A percentile compares a stretch with the other conserved stretches of the same genome.
Evolutionary conservation across 2,888 invertebrate species (phyloP).

Genomic region (Stenchaetothrips biformis): DNA sequence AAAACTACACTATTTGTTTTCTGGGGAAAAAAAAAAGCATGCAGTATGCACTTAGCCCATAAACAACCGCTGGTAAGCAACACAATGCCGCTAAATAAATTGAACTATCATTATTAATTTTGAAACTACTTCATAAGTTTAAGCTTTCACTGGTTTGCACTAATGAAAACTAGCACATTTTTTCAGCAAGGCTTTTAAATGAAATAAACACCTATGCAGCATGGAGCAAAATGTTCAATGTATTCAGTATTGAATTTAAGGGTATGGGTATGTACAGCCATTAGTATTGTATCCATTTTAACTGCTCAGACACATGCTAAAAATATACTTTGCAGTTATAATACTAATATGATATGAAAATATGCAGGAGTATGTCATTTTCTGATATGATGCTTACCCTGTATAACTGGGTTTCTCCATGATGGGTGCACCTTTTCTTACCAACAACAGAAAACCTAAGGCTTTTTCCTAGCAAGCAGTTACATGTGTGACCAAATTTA

Average conservation of each 20-base stretch:
- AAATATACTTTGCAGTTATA: too few relatives aligned
- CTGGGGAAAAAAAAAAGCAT: not conserved
- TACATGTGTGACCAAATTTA: too few relatives aligned
- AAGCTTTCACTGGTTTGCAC: not conserved
- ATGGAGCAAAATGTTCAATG: not conserved
- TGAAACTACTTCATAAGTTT: not conserved
- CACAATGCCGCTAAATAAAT: not conserved
- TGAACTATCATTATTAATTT: conserved; percentile 21
- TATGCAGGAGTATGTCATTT: too few relatives aligned
- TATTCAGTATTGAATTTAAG: not conserved
- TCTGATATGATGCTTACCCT: conserved; percentile 6
- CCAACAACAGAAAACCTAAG: not conserved
- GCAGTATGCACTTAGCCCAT: not conserved
- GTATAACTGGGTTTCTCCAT: not conserved
- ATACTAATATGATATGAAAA: too few relatives aligned
- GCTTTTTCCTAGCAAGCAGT: not conserved
- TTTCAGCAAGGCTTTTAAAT: conserved; percentile 27
- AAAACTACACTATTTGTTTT: not conserved
- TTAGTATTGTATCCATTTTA: not conserved
- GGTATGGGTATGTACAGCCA: not conserved
- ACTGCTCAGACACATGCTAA: too few relatives aligned
- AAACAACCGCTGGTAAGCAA: not conserved
- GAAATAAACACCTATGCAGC: not conserved
- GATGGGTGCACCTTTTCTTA: conserved; percentile 3
- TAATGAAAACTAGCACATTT: conserved; percentile 24